Evolutionary conservation across 2,888 invertebrate genomes (phyloP).

Genomic region (Lasius platythorax): DNA sequence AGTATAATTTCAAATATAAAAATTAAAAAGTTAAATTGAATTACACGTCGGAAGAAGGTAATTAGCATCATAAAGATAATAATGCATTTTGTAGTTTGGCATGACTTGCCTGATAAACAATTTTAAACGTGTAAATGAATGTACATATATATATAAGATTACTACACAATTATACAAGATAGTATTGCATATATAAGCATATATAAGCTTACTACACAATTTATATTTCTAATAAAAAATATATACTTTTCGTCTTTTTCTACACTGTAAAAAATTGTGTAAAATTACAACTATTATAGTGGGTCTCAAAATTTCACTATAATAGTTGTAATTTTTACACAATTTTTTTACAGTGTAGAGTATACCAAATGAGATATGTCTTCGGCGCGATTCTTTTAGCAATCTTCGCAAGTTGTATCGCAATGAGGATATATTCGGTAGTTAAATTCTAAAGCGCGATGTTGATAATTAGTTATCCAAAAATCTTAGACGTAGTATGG

Average conservation of each 20-base stretch:
- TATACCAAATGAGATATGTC: neutral
- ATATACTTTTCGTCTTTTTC: too few species aligned
- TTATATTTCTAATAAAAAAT: too few species aligned
- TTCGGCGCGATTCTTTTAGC: neutral
- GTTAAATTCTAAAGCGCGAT: conserved; percentile 37
- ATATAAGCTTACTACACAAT: too few species aligned
- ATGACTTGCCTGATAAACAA: neutral
- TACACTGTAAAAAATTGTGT: too few species aligned
- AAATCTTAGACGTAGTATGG: neutral
- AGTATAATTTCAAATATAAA: neutral
- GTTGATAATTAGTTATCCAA: conserved; percentile 54
- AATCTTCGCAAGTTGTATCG: neutral
- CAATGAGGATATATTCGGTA: neutral
- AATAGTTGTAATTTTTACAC: too few species aligned
- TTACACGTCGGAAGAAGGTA: neutral
- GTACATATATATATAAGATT: neutral
- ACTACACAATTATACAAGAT: neutral
- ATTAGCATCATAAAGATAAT: neutral
- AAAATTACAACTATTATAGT: too few species aligned
- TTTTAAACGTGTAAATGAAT: neutral
- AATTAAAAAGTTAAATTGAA: neutral
- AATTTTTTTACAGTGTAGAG: too few species aligned
- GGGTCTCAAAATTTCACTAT: too few species aligned
- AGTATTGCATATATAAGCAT: too few species aligned
- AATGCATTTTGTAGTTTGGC: neutral